Evolutionary conservation across 2,797 vertebrate genomes (phyloP).

Genomic region (Anabacerthia variegaticeps): DNA sequence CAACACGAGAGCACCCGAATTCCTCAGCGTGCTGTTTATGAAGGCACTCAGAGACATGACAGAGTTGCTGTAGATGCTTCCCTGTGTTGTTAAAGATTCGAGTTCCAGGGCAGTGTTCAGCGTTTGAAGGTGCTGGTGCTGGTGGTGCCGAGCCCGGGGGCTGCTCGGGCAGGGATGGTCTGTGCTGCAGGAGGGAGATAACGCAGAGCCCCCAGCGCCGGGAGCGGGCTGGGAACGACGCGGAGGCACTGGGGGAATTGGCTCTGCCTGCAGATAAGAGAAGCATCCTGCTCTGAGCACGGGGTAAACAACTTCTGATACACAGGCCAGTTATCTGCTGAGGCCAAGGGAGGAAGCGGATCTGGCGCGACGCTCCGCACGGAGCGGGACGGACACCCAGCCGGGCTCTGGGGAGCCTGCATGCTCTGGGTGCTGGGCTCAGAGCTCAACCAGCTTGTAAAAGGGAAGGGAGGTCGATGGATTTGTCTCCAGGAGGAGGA

Average conservation of each 20-base stretch:
- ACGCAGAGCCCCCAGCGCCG: constrained; percentile 17
- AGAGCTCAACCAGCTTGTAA: background rate
- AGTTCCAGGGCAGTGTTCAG: constrained; percentile 24
- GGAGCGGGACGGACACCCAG: background rate
- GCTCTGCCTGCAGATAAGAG: constrained; percentile 53
- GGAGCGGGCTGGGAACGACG: background rate
- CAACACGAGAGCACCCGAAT: background rate
- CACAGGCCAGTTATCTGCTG: constrained; percentile 8
- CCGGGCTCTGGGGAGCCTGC: background rate
- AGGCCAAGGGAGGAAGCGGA: constrained; percentile 1
- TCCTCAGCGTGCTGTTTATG: constrained; percentile 22
- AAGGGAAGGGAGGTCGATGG: background rate
- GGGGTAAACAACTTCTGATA: constrained; percentile 47
- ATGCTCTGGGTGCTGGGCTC: fast-evolving
- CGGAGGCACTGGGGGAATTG: background rate
- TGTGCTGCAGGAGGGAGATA: constrained; percentile 16
- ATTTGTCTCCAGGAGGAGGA: background rate
- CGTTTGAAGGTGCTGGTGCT: constrained; percentile 2
- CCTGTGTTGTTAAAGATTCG: constrained; percentile 40
- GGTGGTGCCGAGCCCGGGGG: background rate
- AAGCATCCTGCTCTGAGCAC: constrained; percentile 44
- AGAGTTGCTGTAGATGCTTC: constrained; percentile 15
- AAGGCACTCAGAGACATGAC: background rate
- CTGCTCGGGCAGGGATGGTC: constrained; percentile 18
- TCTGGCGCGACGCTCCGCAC: background rate